Evolutionary conservation across 2,797 vertebrate genomes (phyloP).

Genomic region (Sylvia borin): DNA sequence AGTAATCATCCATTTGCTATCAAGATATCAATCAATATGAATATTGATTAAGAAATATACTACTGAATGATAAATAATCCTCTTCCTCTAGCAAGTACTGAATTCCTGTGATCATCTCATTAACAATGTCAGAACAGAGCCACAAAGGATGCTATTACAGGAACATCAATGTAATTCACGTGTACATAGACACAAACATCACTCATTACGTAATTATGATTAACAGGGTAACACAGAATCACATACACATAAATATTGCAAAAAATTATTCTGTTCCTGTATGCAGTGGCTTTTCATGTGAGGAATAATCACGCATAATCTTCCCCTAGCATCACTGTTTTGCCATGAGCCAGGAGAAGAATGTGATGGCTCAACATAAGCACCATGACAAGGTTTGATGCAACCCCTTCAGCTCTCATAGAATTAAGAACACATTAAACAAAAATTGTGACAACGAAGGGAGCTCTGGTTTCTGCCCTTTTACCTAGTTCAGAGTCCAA

Average conservation of each 20-base stretch:
- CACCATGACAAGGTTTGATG: fast-evolving
- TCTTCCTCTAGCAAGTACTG: background rate
- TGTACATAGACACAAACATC: background rate
- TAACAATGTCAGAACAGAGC: background rate
- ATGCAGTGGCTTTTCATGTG: background rate
- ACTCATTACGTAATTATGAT: background rate
- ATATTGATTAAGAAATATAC: background rate
- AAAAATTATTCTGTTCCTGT: background rate
- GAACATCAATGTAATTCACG: background rate
- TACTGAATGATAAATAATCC: background rate
- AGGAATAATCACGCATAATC: background rate
- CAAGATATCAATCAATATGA: background rate
- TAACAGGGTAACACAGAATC: background rate
- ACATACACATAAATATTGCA: background rate
- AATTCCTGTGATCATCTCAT: background rate
- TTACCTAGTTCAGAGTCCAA: background rate
- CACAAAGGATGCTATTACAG: background rate
- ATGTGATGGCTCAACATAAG: background rate
- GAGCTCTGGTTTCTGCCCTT: background rate
- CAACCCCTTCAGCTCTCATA: background rate
- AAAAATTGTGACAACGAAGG: background rate
- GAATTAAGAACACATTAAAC: background rate
- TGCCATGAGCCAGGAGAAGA: background rate
- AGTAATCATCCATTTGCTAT: background rate
- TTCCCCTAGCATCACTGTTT: background rate